These are phyloP conservation scores for Harpalus rubripes DNA, from an alignment of 2,888 invertebrate species.

Conservation along the genomic window DNA sequence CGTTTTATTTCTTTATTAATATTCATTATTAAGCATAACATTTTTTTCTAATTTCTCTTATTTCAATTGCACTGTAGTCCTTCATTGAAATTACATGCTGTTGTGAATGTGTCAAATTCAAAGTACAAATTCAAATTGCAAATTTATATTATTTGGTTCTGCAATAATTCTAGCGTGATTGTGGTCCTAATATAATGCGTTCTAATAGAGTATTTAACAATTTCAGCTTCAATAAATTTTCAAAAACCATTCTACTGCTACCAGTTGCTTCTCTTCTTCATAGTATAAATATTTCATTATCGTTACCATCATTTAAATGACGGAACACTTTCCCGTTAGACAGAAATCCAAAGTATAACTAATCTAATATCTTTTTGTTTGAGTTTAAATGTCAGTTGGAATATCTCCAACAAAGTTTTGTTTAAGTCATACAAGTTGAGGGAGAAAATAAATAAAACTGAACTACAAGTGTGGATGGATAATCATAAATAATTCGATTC, in stretches of 20 bases:
- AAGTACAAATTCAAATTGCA: no score
- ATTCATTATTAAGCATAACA: no score
- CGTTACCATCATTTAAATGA: not conserved
- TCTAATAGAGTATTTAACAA: not conserved
- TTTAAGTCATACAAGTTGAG: conserved; percentile 9
- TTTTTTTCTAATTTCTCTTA: no score
- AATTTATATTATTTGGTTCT: no score
- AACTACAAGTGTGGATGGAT: conserved; percentile 12
- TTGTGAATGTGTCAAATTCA: no score
- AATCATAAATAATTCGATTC: conserved; percentile 30
- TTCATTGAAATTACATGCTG: no score
- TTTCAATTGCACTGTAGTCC: no score
- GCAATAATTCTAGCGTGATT: no score
- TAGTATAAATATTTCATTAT: not conserved
- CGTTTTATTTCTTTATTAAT: no score
- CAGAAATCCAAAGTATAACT: not conserved
- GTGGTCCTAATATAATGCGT: not conserved
- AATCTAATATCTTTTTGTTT: conserved; percentile 16
- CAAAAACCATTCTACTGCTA: not conserved
- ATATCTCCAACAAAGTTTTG: conserved; percentile 33
- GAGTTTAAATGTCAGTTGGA: conserved; percentile 36
- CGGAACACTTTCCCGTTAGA: not conserved
- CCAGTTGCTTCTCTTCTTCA: not conserved
- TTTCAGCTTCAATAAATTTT: no score
- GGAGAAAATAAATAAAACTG: conserved; percentile 26